These are phyloP conservation scores for Dexiosoma caninum DNA, from an alignment of 2,888 invertebrate genomes.

Conservation along the genomic window DNA sequence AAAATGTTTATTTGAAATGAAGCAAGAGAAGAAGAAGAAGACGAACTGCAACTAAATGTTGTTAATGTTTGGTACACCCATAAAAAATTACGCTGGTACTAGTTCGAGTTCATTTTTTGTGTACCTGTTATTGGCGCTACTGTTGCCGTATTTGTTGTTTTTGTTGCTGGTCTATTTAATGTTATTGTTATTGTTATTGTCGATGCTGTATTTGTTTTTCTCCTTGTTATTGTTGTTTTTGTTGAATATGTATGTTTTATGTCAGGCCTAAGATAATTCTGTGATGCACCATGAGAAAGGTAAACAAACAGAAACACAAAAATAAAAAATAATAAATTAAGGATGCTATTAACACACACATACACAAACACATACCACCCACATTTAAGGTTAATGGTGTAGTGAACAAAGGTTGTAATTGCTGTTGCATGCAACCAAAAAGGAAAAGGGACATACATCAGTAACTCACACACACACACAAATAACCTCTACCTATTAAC, in stretches of 20 bases:
- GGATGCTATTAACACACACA: neutral
- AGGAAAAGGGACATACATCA: conserved; percentile 68
- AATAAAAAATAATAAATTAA: neutral
- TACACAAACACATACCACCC: neutral
- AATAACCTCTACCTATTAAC: neutral
- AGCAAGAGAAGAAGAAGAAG: conserved; percentile 42
- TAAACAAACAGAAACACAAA: conserved; percentile 56
- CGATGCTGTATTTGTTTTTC: neutral
- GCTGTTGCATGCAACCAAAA: conserved; percentile 62
- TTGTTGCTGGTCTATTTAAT: conserved; percentile 10
- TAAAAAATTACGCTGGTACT: conserved; percentile 54
- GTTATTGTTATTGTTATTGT: conserved; percentile 30
- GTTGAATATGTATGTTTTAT: conserved; percentile 14
- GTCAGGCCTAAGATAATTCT: conserved; percentile 27
- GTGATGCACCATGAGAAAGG: conserved; percentile 61
- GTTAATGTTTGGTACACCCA: conserved; percentile 56
- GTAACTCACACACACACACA: conserved; percentile 60
- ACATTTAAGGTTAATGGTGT: conserved; percentile 51
- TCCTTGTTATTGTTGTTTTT: no score
- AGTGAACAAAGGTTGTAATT: conserved; percentile 42
- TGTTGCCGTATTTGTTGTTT: neutral
- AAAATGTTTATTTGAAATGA: conserved; percentile 8
- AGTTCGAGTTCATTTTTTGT: conserved; percentile 43
- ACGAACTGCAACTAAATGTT: conserved; percentile 60
- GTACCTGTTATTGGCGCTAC: no score